Evolutionary conservation across 2,888 invertebrate genomes (phyloP).

Genomic region (Drosophila flavopinicola): DNA sequence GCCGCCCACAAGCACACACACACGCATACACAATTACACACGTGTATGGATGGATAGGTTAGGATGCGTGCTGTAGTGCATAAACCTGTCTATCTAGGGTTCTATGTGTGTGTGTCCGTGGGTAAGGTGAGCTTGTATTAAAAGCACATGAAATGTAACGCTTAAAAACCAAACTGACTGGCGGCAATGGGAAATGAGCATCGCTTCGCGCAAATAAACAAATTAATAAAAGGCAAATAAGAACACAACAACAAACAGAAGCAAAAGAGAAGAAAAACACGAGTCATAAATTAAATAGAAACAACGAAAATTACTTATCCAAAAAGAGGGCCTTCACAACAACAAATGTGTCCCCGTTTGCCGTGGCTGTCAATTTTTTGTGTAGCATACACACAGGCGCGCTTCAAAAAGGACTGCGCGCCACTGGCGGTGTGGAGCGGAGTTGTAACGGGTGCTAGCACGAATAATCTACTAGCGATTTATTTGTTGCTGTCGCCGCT

Average conservation of each 20-base stretch:
- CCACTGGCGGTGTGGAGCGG: neutral
- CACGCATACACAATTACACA: constrained; percentile 3
- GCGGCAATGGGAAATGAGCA: constrained; percentile 47
- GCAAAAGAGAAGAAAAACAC: constrained; percentile 65
- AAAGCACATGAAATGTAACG: constrained; percentile 59
- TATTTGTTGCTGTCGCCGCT: constrained; percentile 63
- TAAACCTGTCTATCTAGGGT: constrained; percentile 46
- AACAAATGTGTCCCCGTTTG: constrained; percentile 68
- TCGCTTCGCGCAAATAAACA: constrained; percentile 68
- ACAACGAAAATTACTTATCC: constrained; percentile 77
- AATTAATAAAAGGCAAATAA: constrained; percentile 76
- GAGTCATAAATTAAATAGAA: constrained; percentile 77
- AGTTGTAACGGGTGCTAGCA: constrained; percentile 57
- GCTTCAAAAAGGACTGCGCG: constrained; percentile 43
- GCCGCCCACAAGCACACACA: constrained; percentile 11
- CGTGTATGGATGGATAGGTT: constrained; percentile 20
- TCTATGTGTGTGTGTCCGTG: constrained; percentile 7
- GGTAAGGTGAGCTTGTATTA: constrained; percentile 55
- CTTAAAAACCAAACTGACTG: constrained; percentile 41
- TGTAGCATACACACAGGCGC: constrained; percentile 75
- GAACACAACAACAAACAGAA: constrained; percentile 25
- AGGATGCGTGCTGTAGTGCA: constrained; percentile 36
- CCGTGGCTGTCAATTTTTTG: constrained; percentile 70
- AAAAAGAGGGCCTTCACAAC: constrained; percentile 37
- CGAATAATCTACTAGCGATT: constrained; percentile 78